Conservation (phyloP, 2,113 vertebrate genomes). For the Glareola pratincola region DNA sequence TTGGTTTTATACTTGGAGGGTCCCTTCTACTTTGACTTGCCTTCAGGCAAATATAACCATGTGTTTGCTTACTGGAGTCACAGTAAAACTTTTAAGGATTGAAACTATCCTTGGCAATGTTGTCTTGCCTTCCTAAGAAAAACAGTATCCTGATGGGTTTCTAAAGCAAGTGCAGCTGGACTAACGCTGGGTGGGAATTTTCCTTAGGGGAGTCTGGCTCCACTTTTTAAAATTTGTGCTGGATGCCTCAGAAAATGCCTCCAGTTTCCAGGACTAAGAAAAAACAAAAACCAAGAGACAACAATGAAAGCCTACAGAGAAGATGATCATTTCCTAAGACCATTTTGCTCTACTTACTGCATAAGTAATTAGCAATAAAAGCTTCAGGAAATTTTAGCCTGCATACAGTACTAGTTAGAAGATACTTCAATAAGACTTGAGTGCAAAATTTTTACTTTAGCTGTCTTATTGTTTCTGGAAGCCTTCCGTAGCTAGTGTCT, state of each 20-base stretch:
- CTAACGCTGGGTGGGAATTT: background rate
- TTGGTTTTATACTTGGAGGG: background rate
- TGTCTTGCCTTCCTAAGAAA: background rate
- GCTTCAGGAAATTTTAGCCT: background rate
- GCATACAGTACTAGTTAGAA: background rate
- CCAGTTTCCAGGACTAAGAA: background rate
- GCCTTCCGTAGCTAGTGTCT: background rate
- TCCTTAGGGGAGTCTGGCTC: background rate
- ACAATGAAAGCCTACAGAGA: background rate
- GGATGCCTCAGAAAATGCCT: background rate
- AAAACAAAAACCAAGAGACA: background rate
- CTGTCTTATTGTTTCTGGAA: background rate
- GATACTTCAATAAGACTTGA: background rate
- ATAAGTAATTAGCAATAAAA: background rate
- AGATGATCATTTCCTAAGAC: background rate
- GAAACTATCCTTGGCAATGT: background rate
- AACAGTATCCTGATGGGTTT: background rate
- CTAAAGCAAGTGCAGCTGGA: slow-evolving; percentile 30
- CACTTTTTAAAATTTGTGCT: background rate
- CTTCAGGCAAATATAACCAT: background rate
- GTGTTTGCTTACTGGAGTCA: background rate
- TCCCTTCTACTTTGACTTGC: background rate
- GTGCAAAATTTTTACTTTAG: background rate
- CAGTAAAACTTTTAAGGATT: background rate
- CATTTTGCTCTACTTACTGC: background rate